A percentile compares a stretch with the other conserved stretches of the same genome.
Evolutionary conservation across 2,888 invertebrate species (phyloP).

Genomic region (Hedychridium roseum): DNA sequence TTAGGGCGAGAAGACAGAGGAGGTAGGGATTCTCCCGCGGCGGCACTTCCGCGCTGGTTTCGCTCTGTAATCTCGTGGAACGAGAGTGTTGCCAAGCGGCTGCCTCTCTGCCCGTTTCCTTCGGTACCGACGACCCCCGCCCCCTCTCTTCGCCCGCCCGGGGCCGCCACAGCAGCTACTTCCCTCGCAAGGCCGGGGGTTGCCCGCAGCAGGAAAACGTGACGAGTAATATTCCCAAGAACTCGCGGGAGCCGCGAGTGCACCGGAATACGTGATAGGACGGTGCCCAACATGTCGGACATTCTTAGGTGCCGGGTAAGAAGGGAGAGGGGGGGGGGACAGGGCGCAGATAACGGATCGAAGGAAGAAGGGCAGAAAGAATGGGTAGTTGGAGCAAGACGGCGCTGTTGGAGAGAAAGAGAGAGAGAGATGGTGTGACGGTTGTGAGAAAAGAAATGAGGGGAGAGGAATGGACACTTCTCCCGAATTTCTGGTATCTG

Average conservation of each 20-base stretch:
- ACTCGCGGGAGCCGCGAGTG: slow-evolving; percentile 1
- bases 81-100: no score
- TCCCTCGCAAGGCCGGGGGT: not conserved
- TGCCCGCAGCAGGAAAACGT: slow-evolving; percentile 1
- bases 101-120: not conserved
- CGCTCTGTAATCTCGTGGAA: no score
- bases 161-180: no score
- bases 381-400: not conserved
- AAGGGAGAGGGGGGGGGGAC: not conserved
- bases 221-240: not conserved
- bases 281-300: not conserved
- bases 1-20: no score
- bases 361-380: not conserved
- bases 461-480: no score
- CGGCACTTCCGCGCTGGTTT: no score
- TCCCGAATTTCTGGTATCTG: no score
- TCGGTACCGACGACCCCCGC: not conserved
- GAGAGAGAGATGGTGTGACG: not conserved
- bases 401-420: not conserved
- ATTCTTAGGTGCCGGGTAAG: not conserved
- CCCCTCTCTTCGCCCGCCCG: no score
- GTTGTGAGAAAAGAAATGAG: no score
- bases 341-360: not conserved
- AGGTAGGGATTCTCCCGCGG: no score
- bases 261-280: slow-evolving; percentile 9